Evolutionary conservation across 2,797 vertebrate genomes (phyloP).

Genomic region (Amphiprion clarkii): DNA sequence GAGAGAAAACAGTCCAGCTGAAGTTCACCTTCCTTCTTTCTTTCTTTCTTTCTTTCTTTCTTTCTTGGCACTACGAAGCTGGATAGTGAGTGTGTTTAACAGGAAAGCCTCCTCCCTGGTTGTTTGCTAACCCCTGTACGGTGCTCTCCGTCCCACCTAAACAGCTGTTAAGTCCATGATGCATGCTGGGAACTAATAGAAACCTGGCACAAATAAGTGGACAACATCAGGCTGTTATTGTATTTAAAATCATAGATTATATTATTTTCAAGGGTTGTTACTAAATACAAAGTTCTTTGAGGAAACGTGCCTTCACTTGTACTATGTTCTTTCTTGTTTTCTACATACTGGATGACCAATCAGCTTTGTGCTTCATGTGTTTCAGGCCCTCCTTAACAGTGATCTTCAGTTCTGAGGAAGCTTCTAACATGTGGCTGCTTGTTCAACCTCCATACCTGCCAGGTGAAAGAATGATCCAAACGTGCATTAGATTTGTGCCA

Average conservation of each 20-base stretch:
- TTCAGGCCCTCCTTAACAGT: conserved; percentile 62
- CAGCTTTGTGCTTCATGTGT: conserved; percentile 29
- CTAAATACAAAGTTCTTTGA: background rate
- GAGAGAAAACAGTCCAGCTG: conserved; percentile 7
- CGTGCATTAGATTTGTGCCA: background rate
- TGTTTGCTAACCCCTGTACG: conserved; percentile 27
- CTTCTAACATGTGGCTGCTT: background rate
- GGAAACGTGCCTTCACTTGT: background rate
- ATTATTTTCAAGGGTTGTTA: background rate
- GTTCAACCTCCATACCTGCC: conserved; percentile 1
- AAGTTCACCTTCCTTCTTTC: background rate
- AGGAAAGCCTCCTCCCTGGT: conserved; percentile 1
- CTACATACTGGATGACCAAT: background rate
- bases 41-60: background rate
- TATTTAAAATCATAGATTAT: too few species aligned
- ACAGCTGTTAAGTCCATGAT: background rate
- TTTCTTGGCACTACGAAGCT: background rate
- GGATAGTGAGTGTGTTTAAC: background rate
- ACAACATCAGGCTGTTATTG: background rate
- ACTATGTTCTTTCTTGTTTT: background rate
- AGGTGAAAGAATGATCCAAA: conserved; percentile 23
- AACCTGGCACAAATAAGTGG: background rate
- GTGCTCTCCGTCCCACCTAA: too few species aligned
- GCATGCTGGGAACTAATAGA: background rate
- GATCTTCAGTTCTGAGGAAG: conserved; percentile 10